Base-by-base conservation (phyloP, 2,888 invertebrate genomes). In the Ariolimax columbianus region DNA sequence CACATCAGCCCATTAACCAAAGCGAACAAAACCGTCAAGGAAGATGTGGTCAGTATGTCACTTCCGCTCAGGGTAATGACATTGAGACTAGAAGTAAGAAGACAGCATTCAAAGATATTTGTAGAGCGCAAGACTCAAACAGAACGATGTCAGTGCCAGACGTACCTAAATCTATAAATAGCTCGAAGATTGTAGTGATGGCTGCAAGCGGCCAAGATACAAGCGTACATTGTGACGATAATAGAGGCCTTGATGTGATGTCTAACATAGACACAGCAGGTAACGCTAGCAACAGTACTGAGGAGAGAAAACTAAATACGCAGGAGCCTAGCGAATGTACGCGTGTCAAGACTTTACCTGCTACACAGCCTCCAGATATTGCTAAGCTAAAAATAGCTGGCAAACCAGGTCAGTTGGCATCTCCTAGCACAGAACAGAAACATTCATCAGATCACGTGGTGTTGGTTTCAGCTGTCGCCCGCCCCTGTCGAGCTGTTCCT, bases 371-470 rank as follows among this genome's bases (percentile, higher is more conserved):
- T 30, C 40, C 17, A 9, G 17, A 68, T 33, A n/a, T 30, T 43
- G 14, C 26, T 68, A 23, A 11, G 3, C 6, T 36, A 36, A 47
- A 70, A 80, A 30, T 68, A 30, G 14, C 33, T 4, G 70, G 6
- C 9, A 77, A 40, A 75, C n/a, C 19, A 40, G 63, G 40, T n/a
- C n/a, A 43, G 17, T 30, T 38, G 59, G 66, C 14, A 30, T 85
- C 85, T 40, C 75, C 80, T 38, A 77, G 77, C 77, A 68, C 43
- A n/a, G 0, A 19, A 23, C 81, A 55, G 9, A 77, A 81, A 59
- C 77, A 85, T 82, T 85, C 85, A 75, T 70, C 77, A 26, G 77
- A 81, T 75, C 85, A 81, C 70, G 85, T 85, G 51, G 40, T 77
- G 19, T 77, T 82, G 40, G 85, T 68, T 66, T 47, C 81, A 23